Conservation (phyloP, 2,888 invertebrate genomes). For the Clunio marinus region DNA sequence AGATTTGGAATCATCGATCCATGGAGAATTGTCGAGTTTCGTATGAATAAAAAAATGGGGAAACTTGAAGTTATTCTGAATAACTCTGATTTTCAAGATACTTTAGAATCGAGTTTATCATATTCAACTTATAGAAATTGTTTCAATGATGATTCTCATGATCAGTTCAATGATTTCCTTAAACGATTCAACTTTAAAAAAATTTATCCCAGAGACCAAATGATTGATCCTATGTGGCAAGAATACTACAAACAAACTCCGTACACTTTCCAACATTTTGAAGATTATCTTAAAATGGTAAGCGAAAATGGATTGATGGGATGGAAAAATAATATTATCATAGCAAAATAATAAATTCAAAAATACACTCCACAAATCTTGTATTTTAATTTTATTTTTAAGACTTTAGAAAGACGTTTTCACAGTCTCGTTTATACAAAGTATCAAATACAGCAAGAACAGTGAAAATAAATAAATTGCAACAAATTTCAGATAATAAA, state of each 20-base stretch:
- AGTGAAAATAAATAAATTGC: not conserved
- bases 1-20: constrained; percentile 75
- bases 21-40: constrained; percentile 74
- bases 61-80: constrained; percentile 67
- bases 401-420: too few relatives aligned
- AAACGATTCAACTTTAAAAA: not conserved
- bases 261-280: constrained; percentile 27
- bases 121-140: constrained; percentile 45
- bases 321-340: not conserved
- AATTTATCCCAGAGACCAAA: not conserved
- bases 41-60: constrained; percentile 66
- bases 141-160: not conserved
- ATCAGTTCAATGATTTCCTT: constrained; percentile 23
- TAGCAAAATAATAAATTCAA: too few relatives aligned
- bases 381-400: too few relatives aligned
- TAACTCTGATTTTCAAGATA: constrained; percentile 65
- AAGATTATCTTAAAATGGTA: constrained; percentile 1
- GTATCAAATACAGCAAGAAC: too few relatives aligned
- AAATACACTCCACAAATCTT: too few relatives aligned
- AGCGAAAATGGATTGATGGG: not conserved
- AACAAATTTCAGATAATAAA: not conserved
- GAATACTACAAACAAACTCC: not conserved
- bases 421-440: too few relatives aligned
- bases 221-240: constrained; percentile 20
- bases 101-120: constrained; percentile 77